Evolutionary conservation across 2,797 vertebrate genomes (phyloP), one percentile per base, ranked within the genome.

Genomic region (Sternarchorhynchus goeldii): DNA sequence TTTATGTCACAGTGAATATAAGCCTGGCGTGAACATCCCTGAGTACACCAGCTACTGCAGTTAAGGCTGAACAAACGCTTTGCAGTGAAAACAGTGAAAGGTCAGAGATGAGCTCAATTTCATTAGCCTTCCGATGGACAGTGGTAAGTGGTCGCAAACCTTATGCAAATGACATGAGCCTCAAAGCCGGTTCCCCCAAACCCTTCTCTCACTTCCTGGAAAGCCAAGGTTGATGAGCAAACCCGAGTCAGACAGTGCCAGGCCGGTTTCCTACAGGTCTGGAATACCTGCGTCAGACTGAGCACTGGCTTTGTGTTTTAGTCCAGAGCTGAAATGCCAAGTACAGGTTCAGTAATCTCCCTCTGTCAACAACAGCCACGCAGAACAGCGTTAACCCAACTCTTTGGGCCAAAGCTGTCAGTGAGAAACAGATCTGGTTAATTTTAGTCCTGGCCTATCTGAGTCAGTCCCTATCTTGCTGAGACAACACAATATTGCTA

Each of bases 371-470:
- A 31, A 5, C 34, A 65, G 64, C 39, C 10, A 39, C 25, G 39
- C 29, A 31, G 50, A 68, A 20, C 41, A 29, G 5, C 21, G 39
- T 5, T 3, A 67, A 66, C n/a, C 39, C 10, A 66, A 66, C 64
- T 21, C 39, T 50, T 36, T 6, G 39, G 65, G 4, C 20, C 34
- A n/a, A 41, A 6, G 60, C 56, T n/a, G 34, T n/a, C 3, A n/a
- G 34, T 0, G n/a, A 6, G 12, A 18, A 64, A 34, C 18, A 64
- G 2, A n/a, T 36, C 18, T 65, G 63, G 32, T 39, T 41, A 18
- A 39, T 65, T 65, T 34, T 41, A 67, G 36, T 45, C n/a, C 39
- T 45, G n/a, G 36, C 64, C 41, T 36, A 39, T 25, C 64, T 64
- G 5, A 36, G 6, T 12, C n/a, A 50, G 45, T 45, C 39, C 41